Evolutionary conservation across 2,113 vertebrate genomes (phyloP).

Genomic region (Rafetus swinhoei): DNA sequence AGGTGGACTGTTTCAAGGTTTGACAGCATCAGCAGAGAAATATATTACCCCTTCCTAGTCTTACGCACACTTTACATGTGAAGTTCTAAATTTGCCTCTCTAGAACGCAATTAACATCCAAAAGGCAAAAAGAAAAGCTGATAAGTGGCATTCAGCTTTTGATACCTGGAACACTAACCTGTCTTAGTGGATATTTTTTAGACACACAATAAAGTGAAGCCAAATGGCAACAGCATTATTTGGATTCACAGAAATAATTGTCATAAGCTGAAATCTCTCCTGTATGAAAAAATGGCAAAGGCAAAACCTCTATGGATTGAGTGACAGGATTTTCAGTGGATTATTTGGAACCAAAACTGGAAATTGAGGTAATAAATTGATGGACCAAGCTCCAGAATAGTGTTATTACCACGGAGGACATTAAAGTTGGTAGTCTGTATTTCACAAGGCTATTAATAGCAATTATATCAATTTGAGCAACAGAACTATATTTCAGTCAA

Average conservation of each 20-base stretch:
- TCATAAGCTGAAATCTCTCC: slow-evolving; percentile 48
- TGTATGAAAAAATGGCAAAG: slow-evolving; percentile 53
- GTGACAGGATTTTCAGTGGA: slow-evolving; percentile 52
- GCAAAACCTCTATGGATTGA: slow-evolving; percentile 43
- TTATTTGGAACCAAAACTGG: slow-evolving; percentile 36
- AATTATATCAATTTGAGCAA: slow-evolving; percentile 53
- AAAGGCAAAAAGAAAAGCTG: neutral
- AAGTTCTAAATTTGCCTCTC: slow-evolving; percentile 21
- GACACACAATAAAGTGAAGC: slow-evolving; percentile 36
- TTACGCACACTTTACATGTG: neutral
- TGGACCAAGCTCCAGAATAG: neutral
- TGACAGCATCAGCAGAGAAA: slow-evolving; percentile 42
- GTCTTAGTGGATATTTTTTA: neutral
- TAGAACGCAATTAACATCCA: slow-evolving; percentile 41
- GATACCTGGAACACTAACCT: slow-evolving; percentile 16
- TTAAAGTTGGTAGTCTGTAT: neutral
- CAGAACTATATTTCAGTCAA: slow-evolving; percentile 46
- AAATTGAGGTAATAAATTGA: slow-evolving; percentile 1
- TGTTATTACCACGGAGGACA: neutral
- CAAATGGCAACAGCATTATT: slow-evolving; percentile 11
- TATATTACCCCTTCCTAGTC: neutral
- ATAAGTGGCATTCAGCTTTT: slow-evolving; percentile 24
- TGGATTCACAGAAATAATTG: slow-evolving; percentile 23
- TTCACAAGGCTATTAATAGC: slow-evolving; percentile 6
- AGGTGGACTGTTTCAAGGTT: neutral